Evolutionary conservation across 2,888 invertebrate species (phyloP).

Genomic region (Macroteleia sp.): DNA sequence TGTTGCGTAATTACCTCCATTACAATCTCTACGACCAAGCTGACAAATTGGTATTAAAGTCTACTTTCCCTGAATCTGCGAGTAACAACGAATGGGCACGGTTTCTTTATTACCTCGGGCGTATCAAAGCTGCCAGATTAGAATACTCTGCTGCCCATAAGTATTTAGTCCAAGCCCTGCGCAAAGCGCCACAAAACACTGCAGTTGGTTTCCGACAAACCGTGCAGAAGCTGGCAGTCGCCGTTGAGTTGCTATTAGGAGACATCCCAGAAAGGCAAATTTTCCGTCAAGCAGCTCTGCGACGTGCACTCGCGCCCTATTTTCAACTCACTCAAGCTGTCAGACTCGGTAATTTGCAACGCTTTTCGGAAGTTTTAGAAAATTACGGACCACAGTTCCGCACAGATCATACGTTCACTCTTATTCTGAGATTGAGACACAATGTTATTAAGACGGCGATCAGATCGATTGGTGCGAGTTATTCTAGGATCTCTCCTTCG

Average conservation of each 20-base stretch:
- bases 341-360: conserved; percentile 95
- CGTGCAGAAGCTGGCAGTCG: conserved; percentile 96
- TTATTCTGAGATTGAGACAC: conserved; percentile 97
- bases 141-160: conserved; percentile 99
- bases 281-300: conserved; percentile 95
- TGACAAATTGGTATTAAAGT: conserved; percentile 98
- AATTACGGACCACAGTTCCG: conserved; percentile 96
- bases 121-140: conserved; percentile 98
- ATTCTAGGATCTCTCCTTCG: conserved; percentile 96
- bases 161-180: conserved; percentile 95
- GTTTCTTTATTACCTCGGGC: conserved; percentile 97
- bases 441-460: conserved; percentile 99
- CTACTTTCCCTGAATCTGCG: conserved; percentile 97
- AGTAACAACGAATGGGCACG: conserved; percentile 99
- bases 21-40: conserved; percentile 98
- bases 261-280: conserved; percentile 98
- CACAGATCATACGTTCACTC: conserved; percentile 96
- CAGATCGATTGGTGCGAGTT: conserved; percentile 97
- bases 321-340: conserved; percentile 99
- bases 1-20: conserved; percentile 97
- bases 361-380: conserved; percentile 96
- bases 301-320: conserved; percentile 96
- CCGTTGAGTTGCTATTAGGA: conserved; percentile 96
- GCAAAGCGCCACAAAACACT: conserved; percentile 98
- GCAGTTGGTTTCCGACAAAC: conserved; percentile 99